These are phyloP conservation scores for Beris morrisii DNA, from an alignment of 2,888 invertebrate genomes.

Conservation along the genomic window DNA sequence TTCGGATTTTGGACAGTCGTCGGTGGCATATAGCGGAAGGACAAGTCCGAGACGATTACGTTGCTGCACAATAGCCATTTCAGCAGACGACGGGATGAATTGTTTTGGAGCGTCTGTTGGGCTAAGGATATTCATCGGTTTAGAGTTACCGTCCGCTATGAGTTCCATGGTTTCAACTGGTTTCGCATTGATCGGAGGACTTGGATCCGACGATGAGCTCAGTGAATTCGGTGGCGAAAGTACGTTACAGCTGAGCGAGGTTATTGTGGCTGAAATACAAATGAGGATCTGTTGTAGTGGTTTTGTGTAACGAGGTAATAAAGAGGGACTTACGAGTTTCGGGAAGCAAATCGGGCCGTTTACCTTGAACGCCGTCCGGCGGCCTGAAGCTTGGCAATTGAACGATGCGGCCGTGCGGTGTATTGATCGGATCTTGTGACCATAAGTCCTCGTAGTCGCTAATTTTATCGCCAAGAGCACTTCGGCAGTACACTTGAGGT, in stretches of 20 bases:
- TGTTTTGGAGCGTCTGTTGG: slow-evolving; percentile 27
- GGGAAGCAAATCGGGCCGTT: slow-evolving; percentile 63
- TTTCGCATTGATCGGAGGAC: slow-evolving; percentile 39
- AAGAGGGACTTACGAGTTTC: slow-evolving; percentile 58
- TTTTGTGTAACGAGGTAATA: slow-evolving; percentile 1
- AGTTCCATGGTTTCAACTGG: slow-evolving; percentile 5
- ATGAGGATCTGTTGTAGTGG: neutral
- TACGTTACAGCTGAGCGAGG: slow-evolving; percentile 61
- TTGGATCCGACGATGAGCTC: slow-evolving; percentile 45
- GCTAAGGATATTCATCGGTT: slow-evolving; percentile 36
- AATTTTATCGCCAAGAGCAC: slow-evolving; percentile 86
- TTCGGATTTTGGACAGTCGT: slow-evolving; percentile 45
- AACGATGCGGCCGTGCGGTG: slow-evolving; percentile 58
- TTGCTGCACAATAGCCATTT: slow-evolving; percentile 41
- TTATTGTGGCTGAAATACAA: slow-evolving; percentile 58
- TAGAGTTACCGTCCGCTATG: slow-evolving; percentile 17
- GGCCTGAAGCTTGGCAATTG: slow-evolving; percentile 56
- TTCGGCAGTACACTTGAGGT: slow-evolving; percentile 78
- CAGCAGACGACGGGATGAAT: slow-evolving; percentile 25
- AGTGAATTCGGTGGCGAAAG: slow-evolving; percentile 54
- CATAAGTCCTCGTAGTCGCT: slow-evolving; percentile 96
- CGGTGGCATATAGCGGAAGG: slow-evolving; percentile 47
- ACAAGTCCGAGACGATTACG: slow-evolving; percentile 50
- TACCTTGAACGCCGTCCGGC: slow-evolving; percentile 45
- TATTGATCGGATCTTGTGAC: slow-evolving; percentile 65